Conservation (phyloP, 2,888 invertebrate genomes). For the Chorisops tibialis region DNA sequence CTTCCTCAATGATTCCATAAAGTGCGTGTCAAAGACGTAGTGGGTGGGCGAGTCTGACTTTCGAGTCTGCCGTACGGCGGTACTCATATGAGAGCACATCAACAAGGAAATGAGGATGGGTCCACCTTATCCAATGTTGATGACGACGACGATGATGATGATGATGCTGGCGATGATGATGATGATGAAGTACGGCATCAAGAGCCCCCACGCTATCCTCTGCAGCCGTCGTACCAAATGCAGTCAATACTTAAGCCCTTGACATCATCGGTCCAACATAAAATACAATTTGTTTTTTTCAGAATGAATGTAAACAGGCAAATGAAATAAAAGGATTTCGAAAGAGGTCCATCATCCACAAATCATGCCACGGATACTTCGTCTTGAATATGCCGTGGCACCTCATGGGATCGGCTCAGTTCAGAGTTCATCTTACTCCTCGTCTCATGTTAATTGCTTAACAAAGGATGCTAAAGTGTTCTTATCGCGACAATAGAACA, state of each 20-base stretch:
- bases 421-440: background rate
- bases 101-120: conserved; percentile 18
- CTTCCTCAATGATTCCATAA: background rate
- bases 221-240: conserved; percentile 7
- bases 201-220: conserved; percentile 16
- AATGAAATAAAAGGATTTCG: conserved; percentile 23
- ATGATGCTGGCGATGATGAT: conserved; percentile 13
- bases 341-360: conserved; percentile 6
- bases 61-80: conserved; percentile 7
- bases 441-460: conserved; percentile 20
- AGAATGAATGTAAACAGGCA: conserved; percentile 15
- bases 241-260: conserved; percentile 20
- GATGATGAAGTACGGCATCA: conserved; percentile 12
- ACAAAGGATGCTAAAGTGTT: conserved; percentile 20
- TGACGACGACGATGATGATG: conserved; percentile 10
- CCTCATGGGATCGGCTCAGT: background rate
- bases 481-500: conserved; percentile 16
- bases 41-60: conserved; percentile 23
- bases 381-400: background rate
- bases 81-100: conserved; percentile 16
- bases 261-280: conserved; percentile 17
- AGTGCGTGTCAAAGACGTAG: conserved; percentile 1
- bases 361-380: background rate
- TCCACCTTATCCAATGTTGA: conserved; percentile 14
- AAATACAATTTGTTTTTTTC: background rate